Evolutionary conservation across 2,888 invertebrate species (phyloP).

Genomic region (Pristionchus arcanus): DNA sequence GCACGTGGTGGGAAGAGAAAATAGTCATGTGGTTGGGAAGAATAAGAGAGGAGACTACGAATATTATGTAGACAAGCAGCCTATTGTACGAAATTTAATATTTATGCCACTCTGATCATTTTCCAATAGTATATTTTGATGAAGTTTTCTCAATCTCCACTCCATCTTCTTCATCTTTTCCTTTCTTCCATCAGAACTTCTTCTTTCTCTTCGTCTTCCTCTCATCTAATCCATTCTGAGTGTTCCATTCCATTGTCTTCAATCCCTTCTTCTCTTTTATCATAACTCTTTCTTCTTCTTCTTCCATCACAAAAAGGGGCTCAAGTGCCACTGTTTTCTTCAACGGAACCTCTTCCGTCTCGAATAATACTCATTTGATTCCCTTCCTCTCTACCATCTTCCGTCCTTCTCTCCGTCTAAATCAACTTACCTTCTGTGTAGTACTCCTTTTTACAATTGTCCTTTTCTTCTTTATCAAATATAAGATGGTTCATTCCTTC

Average conservation of each 20-base stretch:
- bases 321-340: conserved; percentile 27
- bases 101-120: not conserved
- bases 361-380: not conserved
- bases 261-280: conserved; percentile 24
- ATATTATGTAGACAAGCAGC: not conserved
- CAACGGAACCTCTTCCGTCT: not conserved
- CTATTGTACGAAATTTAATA: not conserved
- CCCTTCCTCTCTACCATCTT: not conserved
- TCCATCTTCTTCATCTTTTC: not conserved
- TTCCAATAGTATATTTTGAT: not conserved
- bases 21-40: not conserved
- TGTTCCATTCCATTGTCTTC: conserved; percentile 34
- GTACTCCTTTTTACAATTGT: not conserved
- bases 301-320: not conserved
- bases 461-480: not conserved
- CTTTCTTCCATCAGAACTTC: conserved; percentile 11
- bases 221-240: conserved; percentile 29
- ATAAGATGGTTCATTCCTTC: not conserved
- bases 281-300: not conserved
- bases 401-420: not conserved
- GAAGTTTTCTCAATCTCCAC: not conserved
- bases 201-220: not conserved
- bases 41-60: not conserved
- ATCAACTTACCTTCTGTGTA: not conserved
- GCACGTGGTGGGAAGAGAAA: not conserved